Percentiles rank a stretch among this genome's conserved stretches.
Evolutionary conservation across 2,797 vertebrate genomes (phyloP).

Genomic region (Microchirus variegatus): DNA sequence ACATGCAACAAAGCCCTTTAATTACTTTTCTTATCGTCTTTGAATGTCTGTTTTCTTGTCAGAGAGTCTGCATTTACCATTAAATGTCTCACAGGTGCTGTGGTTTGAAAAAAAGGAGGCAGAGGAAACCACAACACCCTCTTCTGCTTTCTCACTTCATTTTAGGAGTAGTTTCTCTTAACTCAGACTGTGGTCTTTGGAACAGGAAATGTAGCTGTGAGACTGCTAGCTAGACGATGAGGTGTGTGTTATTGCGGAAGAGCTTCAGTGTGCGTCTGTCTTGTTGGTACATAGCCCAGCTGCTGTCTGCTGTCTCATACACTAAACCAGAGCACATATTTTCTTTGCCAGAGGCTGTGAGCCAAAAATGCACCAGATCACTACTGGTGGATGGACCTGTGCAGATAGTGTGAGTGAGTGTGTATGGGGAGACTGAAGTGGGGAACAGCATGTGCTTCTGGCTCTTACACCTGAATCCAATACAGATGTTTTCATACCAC

Average conservation of each 20-base stretch:
- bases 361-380: constrained; percentile 21
- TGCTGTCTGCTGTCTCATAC: constrained; percentile 41
- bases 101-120: constrained; percentile 36
- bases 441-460: constrained; percentile 81
- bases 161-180: constrained; percentile 26
- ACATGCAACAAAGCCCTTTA: constrained; percentile 1
- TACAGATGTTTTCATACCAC: constrained; percentile 74
- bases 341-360: constrained; percentile 29
- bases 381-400: neutral
- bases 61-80: constrained; percentile 42
- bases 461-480: constrained; percentile 58
- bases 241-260: constrained; percentile 57
- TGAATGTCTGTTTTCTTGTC: constrained; percentile 13
- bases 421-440: constrained; percentile 29
- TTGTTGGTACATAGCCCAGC: constrained; percentile 23
- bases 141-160: constrained; percentile 40
- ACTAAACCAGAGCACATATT: constrained; percentile 45
- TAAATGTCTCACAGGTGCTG: constrained; percentile 57
- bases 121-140: constrained; percentile 45
- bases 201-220: constrained; percentile 36
- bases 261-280: constrained; percentile 42
- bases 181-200: constrained; percentile 42
- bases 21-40: constrained; percentile 3
- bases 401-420: constrained; percentile 10
- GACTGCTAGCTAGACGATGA: constrained; percentile 62